Evolutionary conservation across 2,888 invertebrate genomes (phyloP).

Genomic region (Erebia aethiops): DNA sequence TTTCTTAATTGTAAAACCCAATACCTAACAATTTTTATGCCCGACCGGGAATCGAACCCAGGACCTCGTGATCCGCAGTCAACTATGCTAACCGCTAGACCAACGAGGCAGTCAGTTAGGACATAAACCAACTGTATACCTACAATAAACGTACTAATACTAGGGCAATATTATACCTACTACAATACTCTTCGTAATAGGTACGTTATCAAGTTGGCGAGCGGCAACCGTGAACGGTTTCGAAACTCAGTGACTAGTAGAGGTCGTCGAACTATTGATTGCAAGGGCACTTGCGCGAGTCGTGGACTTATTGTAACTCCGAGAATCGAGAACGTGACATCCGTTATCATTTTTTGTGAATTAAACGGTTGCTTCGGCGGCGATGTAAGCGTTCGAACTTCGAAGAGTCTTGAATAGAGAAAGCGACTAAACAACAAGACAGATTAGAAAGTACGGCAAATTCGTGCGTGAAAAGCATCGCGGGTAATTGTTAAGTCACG

Average conservation of each 20-base stretch:
- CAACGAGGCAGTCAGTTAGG: too few relatives aligned
- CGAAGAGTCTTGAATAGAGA: conserved; percentile 13
- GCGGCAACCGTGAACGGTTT: conserved; percentile 28
- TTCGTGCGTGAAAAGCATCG: conserved; percentile 16
- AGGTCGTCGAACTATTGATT: conserved; percentile 65
- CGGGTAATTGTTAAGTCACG: conserved; percentile 7
- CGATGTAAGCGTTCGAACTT: background rate
- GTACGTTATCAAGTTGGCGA: conserved; percentile 8
- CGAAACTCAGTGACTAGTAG: conserved; percentile 52
- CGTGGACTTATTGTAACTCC: conserved; percentile 20
- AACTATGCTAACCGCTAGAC: too few relatives aligned
- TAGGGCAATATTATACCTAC: background rate
- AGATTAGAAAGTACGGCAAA: conserved; percentile 20
- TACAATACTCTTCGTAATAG: background rate
- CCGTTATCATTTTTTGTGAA: conserved; percentile 35
- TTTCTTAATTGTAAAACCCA: too few relatives aligned
- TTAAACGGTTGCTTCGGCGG: conserved; percentile 22
- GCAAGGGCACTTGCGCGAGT: conserved; percentile 41
- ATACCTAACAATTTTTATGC: too few relatives aligned
- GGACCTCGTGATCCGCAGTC: too few relatives aligned
- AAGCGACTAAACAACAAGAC: conserved; percentile 12
- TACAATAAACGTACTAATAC: too few relatives aligned
- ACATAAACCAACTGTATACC: background rate
- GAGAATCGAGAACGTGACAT: conserved; percentile 38
- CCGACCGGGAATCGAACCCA: too few relatives aligned